phyloP scores from a whole-genome alignment of 2,888 invertebrate genomes.

The Megalurothrips usitatus region DNA sequence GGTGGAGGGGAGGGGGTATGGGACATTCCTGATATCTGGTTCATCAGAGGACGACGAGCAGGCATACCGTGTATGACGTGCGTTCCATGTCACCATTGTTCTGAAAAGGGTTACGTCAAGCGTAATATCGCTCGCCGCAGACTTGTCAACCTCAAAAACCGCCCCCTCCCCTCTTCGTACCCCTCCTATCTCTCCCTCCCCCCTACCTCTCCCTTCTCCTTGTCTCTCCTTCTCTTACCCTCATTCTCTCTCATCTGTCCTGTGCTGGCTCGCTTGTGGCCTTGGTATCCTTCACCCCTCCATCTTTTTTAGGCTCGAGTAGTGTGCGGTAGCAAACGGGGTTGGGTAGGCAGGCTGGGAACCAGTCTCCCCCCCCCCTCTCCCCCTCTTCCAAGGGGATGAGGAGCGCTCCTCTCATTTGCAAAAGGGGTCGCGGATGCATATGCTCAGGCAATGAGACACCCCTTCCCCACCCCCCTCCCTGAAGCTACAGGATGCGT shows the following conservation, averaged over 20 bases:
- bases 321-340: not conserved
- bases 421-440: slow-evolving; percentile 8
- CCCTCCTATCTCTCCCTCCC: not conserved
- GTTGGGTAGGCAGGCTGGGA: not conserved
- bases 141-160: not conserved
- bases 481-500: not conserved
- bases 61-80: too few relatives aligned
- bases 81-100: slow-evolving; percentile 1
- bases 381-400: not conserved
- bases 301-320: too few relatives aligned
- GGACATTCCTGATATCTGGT: too few relatives aligned
- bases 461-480: not conserved
- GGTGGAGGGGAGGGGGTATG: too few relatives aligned
- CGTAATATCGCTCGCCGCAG: not conserved
- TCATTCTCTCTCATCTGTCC: not conserved
- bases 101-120: slow-evolving; percentile 6
- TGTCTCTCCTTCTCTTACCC: not conserved
- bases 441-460: slow-evolving; percentile 15
- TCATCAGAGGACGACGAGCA: too few relatives aligned
- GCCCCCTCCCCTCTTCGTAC: not conserved
- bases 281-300: too few relatives aligned
- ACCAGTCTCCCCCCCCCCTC: not conserved
- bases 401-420: slow-evolving; percentile 20
- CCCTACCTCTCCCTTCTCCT: not conserved
- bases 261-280: too few relatives aligned